Evolutionary conservation across 2,797 vertebrate genomes (phyloP).

Genomic region (Huso huso): DNA sequence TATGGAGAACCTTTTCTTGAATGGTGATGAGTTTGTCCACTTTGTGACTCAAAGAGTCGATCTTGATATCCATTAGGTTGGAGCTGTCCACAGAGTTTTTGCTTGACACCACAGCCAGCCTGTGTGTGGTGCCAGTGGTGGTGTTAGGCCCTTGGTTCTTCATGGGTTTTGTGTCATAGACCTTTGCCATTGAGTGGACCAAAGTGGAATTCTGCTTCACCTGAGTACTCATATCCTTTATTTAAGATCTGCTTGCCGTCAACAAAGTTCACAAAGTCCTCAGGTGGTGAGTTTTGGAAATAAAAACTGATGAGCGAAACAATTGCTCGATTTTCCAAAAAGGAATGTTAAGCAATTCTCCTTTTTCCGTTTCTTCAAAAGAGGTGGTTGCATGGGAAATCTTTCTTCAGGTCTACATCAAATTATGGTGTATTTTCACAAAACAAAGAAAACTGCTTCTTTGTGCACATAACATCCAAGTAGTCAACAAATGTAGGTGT

Average conservation of each 20-base stretch:
- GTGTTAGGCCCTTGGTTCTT: constrained; percentile 51
- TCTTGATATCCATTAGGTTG: constrained; percentile 59
- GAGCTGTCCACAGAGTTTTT: constrained; percentile 43
- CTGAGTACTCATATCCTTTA: constrained; percentile 4
- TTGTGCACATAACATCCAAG: not conserved
- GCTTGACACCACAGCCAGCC: constrained; percentile 36
- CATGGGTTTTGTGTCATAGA: constrained; percentile 65
- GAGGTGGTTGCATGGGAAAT: not conserved
- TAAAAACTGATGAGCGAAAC: not conserved
- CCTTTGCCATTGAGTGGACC: constrained; percentile 73
- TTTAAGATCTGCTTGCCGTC: not conserved
- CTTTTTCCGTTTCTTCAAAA: not conserved
- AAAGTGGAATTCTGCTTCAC: constrained; percentile 43
- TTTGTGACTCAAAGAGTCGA: constrained; percentile 65
- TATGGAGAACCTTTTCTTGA: constrained; percentile 64
- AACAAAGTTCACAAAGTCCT: not conserved
- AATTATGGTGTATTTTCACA: too few relatives aligned
- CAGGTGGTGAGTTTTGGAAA: not conserved
- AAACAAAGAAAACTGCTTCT: not conserved
- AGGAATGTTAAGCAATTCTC: not conserved
- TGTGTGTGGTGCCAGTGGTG: constrained; percentile 20
- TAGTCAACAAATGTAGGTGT: not conserved
- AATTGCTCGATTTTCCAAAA: not conserved
- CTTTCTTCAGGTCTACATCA: too few relatives aligned
- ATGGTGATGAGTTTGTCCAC: constrained; percentile 63